These are phyloP conservation scores for Aselliscus stoliczkanus DNA, from an alignment of 2,797 vertebrate genomes.

Conservation along the genomic window DNA sequence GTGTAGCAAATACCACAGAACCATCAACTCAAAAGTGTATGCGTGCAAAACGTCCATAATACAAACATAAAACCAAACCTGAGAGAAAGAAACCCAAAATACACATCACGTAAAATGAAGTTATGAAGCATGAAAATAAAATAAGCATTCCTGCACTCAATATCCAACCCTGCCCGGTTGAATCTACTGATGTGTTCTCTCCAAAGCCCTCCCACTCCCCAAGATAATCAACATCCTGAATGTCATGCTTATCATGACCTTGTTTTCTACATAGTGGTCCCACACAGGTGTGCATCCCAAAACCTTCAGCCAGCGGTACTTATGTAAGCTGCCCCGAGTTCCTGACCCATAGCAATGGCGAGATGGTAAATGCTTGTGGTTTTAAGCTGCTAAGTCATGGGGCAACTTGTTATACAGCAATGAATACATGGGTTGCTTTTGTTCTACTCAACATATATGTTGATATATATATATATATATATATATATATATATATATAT, in stretches of 20 bases:
- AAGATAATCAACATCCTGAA: neutral
- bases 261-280: neutral
- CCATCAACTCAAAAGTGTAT: accelerated
- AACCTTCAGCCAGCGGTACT: neutral
- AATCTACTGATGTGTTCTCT: accelerated
- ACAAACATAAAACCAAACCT: neutral
- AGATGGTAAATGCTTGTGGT: neutral
- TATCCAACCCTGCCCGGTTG: accelerated
- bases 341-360: neutral
- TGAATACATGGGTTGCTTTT: neutral
- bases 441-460: neutral
- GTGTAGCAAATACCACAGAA: neutral
- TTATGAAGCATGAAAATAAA: neutral
- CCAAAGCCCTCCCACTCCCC: neutral
- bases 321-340: neutral
- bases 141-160: neutral
- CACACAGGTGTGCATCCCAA: neutral
- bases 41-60: neutral
- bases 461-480: neutral
- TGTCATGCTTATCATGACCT: neutral
- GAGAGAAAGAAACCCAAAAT: neutral
- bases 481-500: no score
- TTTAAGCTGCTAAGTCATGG: neutral
- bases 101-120: neutral
- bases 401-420: neutral